Percentiles rank a stretch among this genome's conserved stretches.
phyloP scores from a whole-genome alignment of 2,113 vertebrate species.

The Sinocyclocheilus anophthalmus region DNA sequence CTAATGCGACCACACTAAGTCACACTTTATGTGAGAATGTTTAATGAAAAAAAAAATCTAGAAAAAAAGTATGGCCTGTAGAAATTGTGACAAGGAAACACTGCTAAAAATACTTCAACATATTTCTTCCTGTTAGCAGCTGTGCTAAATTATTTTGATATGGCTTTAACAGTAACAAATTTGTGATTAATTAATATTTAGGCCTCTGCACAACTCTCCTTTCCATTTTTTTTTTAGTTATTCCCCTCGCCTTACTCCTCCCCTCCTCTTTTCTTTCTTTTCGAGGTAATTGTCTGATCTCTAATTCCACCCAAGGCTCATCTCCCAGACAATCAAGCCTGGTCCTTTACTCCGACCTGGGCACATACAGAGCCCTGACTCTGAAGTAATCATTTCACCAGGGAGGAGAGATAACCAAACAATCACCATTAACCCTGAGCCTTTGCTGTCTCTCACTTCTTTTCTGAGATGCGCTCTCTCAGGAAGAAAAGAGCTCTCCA shows the following conservation, averaged over 20 bases:
- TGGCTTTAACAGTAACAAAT: not conserved
- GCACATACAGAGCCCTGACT: slow-evolving; percentile 41
- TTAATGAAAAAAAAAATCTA: too few species aligned
- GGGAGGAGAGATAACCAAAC: slow-evolving; percentile 45
- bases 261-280: not conserved
- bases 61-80: too few species aligned
- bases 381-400: slow-evolving; percentile 53
- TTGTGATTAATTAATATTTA: not conserved
- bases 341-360: slow-evolving; percentile 29
- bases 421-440: slow-evolving; percentile 51
- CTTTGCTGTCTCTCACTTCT: not conserved
- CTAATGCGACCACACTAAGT: too few species aligned
- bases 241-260: not conserved
- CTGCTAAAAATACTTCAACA: not conserved
- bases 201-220: slow-evolving; percentile 8
- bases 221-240: not conserved
- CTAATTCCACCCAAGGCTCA: slow-evolving; percentile 51
- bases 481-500: slow-evolving; percentile 37
- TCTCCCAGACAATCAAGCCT: slow-evolving; percentile 53
- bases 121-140: not conserved
- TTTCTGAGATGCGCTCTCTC: slow-evolving; percentile 18
- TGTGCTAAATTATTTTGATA: not conserved
- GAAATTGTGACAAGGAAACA: too few species aligned
- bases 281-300: slow-evolving; percentile 38
- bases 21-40: too few species aligned